These are phyloP conservation scores for Batillaria attramentaria DNA, from an alignment of 1,140 invertebrate genomes.

Conservation along the genomic window DNA sequence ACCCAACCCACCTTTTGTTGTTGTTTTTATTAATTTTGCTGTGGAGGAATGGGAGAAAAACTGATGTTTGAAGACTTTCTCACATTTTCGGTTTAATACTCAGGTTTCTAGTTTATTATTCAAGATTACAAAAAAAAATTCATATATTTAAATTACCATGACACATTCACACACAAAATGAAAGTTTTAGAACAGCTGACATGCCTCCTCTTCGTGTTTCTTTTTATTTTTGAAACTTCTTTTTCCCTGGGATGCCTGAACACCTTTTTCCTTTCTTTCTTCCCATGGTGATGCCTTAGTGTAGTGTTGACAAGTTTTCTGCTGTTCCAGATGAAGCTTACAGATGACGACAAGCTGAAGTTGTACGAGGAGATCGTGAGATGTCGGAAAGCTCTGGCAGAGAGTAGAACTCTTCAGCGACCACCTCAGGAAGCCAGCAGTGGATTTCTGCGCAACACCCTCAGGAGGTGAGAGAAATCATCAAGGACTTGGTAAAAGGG, in stretches of 20 bases:
- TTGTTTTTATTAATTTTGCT: no score
- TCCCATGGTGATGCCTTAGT: not conserved
- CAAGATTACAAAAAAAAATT: no score
- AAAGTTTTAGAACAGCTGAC: not conserved
- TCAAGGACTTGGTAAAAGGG: no score
- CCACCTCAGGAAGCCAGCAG: constrained; percentile 83
- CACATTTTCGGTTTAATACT: no score
- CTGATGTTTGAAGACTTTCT: no score
- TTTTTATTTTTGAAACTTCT: no score
- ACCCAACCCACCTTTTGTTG: no score
- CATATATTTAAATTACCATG: no score
- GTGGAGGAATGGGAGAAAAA: no score
- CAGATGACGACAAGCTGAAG: constrained; percentile 86
- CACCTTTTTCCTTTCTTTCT: constrained; percentile 3
- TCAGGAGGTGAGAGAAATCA: constrained; percentile 77
- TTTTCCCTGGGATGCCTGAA: no score
- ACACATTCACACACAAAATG: no score
- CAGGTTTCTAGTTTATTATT: no score
- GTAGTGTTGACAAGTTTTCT: not conserved
- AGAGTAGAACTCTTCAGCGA: constrained; percentile 85
- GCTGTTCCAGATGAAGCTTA: constrained; percentile 76
- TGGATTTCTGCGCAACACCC: constrained; percentile 89
- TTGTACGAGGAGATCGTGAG: constrained; percentile 83
- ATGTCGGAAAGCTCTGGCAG: constrained; percentile 82
- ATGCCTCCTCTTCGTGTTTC: not conserved